Conservation (phyloP, 2,113 vertebrate genomes). For the Bufo gargarizans region DNA sequence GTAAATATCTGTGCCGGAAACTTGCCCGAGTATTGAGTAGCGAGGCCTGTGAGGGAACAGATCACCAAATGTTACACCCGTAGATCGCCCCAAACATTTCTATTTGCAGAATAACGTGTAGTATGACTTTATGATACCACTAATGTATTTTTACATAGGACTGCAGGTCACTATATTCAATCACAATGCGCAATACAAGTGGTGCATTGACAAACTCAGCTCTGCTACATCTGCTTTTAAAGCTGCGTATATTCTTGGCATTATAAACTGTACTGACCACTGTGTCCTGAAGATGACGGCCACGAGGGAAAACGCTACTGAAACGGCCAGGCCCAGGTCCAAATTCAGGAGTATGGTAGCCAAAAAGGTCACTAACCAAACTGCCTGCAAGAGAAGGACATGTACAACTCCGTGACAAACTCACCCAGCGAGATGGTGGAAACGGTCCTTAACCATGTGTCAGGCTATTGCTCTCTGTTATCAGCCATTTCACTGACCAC, state of each 20-base stretch:
- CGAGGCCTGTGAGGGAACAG: conserved; percentile 74
- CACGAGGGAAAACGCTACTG: conserved; percentile 84
- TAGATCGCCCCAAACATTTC: neutral
- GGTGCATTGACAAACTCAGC: neutral
- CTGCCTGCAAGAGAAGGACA: conserved; percentile 66
- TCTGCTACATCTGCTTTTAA: neutral
- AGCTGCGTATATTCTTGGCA: too few species aligned
- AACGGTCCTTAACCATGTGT: neutral
- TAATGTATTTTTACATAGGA: neutral
- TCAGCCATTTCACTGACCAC: too few species aligned
- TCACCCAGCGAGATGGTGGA: neutral
- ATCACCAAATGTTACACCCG: neutral
- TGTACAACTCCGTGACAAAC: neutral
- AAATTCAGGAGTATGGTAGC: conserved; percentile 85
- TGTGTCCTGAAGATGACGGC: conserved; percentile 89
- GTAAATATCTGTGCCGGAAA: conserved; percentile 85
- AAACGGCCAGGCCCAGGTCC: conserved; percentile 82
- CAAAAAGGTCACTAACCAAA: conserved; percentile 88
- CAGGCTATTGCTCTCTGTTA: too few species aligned
- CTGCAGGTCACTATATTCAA: neutral
- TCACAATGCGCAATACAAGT: neutral
- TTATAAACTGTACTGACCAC: conserved; percentile 76
- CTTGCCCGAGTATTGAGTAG: conserved; percentile 89
- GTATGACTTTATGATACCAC: neutral
- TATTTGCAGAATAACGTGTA: neutral